A percentile compares a stretch with the other conserved stretches of the same genome.
Conservation (phyloP, 2,797 vertebrate genomes). For the Ctenosaura bakeri region DNA sequence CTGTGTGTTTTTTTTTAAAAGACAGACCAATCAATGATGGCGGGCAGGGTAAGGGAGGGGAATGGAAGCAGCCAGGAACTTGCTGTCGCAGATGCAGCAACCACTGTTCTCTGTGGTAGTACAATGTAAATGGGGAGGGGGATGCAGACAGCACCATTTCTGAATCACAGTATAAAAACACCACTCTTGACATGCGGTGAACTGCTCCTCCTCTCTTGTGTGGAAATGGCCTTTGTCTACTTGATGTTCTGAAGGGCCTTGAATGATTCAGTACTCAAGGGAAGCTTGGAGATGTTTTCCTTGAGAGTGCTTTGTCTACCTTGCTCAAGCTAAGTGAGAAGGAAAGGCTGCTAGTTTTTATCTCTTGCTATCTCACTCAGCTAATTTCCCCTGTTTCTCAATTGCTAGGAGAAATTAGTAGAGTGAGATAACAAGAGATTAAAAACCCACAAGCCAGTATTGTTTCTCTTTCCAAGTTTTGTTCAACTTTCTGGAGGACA, state of each 20-base stretch:
- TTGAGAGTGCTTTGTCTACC: not conserved
- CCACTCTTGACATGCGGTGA: no score
- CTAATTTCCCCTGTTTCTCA: not conserved
- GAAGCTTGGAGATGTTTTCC: not conserved
- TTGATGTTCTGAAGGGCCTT: not conserved
- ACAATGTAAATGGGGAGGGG: no score
- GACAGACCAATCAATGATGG: no score
- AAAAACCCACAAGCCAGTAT: not conserved
- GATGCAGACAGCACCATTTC: no score
- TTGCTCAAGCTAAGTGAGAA: not conserved
- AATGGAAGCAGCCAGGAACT: no score
- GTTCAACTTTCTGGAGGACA: not conserved
- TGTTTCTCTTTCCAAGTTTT: not conserved
- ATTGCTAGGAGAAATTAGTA: not conserved
- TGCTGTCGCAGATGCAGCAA: no score
- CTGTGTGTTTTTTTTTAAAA: no score
- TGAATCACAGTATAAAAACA: no score
- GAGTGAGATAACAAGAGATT: conserved; percentile 2
- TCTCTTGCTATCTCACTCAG: not conserved
- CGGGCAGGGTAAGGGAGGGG: no score
- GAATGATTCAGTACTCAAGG: not conserved
- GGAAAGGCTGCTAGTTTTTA: not conserved
- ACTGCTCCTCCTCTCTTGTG: no score
- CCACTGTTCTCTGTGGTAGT: no score
- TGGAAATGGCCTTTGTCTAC: not conserved